These are phyloP conservation scores for Agrochola litura DNA, from an alignment of 2,888 invertebrate genomes.

Conservation along the genomic window DNA sequence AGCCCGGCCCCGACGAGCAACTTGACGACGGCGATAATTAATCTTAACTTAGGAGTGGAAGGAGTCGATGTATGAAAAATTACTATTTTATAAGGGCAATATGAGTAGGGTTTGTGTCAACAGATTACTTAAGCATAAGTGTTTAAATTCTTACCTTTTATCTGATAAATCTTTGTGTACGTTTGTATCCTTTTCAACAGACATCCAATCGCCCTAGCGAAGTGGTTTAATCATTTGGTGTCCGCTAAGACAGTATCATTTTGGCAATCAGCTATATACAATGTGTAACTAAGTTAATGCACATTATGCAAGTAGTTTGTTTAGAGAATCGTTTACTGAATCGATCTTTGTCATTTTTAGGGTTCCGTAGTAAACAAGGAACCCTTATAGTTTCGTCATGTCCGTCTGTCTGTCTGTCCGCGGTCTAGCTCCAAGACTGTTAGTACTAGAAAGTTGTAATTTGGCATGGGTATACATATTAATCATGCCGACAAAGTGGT, in stretches of 20 bases:
- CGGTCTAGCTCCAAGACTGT: too few relatives aligned
- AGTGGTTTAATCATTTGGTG: background rate
- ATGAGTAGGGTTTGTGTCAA: constrained; percentile 3
- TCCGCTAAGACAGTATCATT: background rate
- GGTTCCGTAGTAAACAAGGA: too few relatives aligned
- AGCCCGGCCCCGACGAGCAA: constrained; percentile 14
- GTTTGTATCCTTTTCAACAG: background rate
- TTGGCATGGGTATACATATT: too few relatives aligned
- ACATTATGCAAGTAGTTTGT: too few relatives aligned
- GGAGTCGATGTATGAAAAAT: constrained; percentile 24
- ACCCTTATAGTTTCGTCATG: too few relatives aligned
- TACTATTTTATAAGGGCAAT: background rate
- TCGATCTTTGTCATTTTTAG: too few relatives aligned
- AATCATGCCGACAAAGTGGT: too few relatives aligned
- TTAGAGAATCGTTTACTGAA: too few relatives aligned
- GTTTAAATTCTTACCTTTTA: background rate
- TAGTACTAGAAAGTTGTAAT: too few relatives aligned
- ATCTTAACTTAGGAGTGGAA: constrained; percentile 38
- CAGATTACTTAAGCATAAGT: background rate
- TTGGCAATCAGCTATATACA: background rate
- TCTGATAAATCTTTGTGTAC: background rate
- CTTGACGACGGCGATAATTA: constrained; percentile 54
- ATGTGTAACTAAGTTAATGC: too few relatives aligned
- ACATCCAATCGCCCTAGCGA: background rate
- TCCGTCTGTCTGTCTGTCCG: too few relatives aligned